Conservation (phyloP, 2,888 invertebrate genomes). For the Drosophila picticornis region DNA sequence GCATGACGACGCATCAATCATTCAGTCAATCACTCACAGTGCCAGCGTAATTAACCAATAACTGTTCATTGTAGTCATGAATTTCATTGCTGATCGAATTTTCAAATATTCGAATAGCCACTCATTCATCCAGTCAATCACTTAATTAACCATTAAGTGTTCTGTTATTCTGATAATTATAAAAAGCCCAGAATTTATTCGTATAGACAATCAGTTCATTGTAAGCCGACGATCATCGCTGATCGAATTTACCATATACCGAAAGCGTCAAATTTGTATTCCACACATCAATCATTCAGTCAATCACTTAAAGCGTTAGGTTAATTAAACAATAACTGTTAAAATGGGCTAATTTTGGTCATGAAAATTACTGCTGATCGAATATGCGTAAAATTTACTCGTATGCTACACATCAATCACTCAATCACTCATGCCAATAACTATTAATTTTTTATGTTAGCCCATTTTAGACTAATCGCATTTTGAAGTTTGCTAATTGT, state of each 20-base stretch:
- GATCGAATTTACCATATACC: not conserved
- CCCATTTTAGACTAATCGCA: not conserved
- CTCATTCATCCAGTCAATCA: not conserved
- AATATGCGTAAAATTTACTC: not conserved
- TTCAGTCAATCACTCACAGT: slow-evolving; percentile 27
- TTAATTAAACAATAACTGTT: not conserved
- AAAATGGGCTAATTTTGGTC: not conserved
- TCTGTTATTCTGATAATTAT: not conserved
- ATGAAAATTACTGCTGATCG: not conserved
- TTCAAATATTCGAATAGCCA: not conserved
- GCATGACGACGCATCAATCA: slow-evolving; percentile 42
- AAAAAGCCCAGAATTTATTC: not conserved
- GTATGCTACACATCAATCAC: not conserved
- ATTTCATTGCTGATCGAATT: not conserved
- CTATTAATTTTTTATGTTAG: not conserved
- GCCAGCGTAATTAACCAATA: not conserved
- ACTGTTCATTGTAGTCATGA: not conserved
- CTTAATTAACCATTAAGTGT: not conserved
- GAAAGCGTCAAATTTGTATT: not conserved
- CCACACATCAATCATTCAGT: not conserved
- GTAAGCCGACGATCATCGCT: not conserved
- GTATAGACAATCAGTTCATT: slow-evolving; percentile 11
- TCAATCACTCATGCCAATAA: not conserved
- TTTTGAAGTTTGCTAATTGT: not conserved
- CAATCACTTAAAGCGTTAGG: slow-evolving; percentile 18